A percentile compares a stretch with the other conserved stretches of the same genome.
These are phyloP conservation scores for Trinorchestia longiramus DNA, from an alignment of 1,140 invertebrate genomes.

Conservation along the genomic window DNA sequence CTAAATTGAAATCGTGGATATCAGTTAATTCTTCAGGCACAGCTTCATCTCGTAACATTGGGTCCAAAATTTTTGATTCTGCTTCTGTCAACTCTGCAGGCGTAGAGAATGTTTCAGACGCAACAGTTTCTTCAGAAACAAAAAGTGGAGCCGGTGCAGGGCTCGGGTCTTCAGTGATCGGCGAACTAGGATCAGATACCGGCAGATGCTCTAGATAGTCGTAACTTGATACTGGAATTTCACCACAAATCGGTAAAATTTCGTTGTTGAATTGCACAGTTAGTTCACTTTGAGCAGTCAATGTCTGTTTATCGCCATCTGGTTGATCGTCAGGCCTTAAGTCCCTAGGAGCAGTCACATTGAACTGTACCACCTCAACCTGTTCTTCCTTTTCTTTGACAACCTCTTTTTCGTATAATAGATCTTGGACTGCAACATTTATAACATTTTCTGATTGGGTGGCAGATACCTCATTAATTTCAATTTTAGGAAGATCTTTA, in stretches of 20 bases:
- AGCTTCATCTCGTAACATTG: not conserved
- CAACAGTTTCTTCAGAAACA: not conserved
- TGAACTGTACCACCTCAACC: not conserved
- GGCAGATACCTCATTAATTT: not conserved
- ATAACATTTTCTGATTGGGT: not conserved
- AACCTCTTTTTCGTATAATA: not conserved
- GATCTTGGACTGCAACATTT: not conserved
- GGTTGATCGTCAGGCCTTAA: not conserved
- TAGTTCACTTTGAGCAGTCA: not conserved
- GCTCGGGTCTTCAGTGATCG: not conserved
- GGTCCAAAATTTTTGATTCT: not conserved
- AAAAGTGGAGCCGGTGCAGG: not conserved
- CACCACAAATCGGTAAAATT: not conserved
- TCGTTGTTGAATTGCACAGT: not conserved
- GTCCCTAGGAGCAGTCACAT: not conserved
- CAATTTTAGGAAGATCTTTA: not conserved
- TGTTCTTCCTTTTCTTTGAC: not conserved
- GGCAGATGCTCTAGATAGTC: not conserved
- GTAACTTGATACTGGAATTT: not conserved
- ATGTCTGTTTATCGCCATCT: not conserved
- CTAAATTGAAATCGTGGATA: not conserved
- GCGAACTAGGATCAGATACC: not conserved
- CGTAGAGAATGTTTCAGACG: not conserved
- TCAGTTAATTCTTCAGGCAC: not conserved
- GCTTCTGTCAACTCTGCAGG: not conserved